Percentiles rank a stretch among this genome's conserved stretches.
phyloP scores from a whole-genome alignment of 2,113 vertebrate genomes.

The Syngnathus floridae region DNA sequence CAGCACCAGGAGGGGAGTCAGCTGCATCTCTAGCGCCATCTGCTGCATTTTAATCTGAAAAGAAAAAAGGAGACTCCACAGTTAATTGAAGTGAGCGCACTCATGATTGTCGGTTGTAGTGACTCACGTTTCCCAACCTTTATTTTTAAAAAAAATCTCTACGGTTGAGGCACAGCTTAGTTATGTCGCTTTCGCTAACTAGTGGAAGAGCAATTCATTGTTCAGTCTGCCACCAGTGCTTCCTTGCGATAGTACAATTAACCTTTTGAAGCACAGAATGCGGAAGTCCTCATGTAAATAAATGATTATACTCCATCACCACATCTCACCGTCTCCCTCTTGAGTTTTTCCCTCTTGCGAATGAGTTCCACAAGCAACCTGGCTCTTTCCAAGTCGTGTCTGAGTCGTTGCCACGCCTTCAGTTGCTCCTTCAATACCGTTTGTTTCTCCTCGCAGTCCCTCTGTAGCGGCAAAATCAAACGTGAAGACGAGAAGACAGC shows the following conservation, averaged over 20 bases:
- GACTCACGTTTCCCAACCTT: no score
- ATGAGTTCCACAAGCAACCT: slow-evolving; percentile 95
- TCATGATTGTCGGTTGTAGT: not conserved
- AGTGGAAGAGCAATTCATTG: no score
- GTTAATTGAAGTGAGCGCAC: not conserved
- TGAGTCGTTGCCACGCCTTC: slow-evolving; percentile 95
- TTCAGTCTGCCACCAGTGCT: no score
- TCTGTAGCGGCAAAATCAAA: slow-evolving; percentile 68
- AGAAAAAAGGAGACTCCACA: not conserved
- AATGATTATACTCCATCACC: not conserved
- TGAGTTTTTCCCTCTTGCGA: slow-evolving; percentile 95
- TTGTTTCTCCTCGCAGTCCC: slow-evolving; percentile 91
- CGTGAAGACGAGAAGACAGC: not conserved
- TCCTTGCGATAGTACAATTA: no score
- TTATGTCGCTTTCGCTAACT: no score
- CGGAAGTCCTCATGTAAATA: no score
- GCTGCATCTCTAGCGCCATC: slow-evolving; percentile 91
- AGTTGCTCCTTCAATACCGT: slow-evolving; percentile 92
- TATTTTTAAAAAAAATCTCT: no score
- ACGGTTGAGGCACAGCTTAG: no score
- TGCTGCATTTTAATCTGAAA: slow-evolving; percentile 95
- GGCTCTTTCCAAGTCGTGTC: slow-evolving; percentile 94
- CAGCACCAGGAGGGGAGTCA: slow-evolving; percentile 92
- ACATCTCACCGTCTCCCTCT: slow-evolving; percentile 88
- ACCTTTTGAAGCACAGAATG: no score